These are phyloP conservation scores for Anoplopoma fimbria DNA, from an alignment of 2,113 vertebrate species.

Conservation along the genomic window DNA sequence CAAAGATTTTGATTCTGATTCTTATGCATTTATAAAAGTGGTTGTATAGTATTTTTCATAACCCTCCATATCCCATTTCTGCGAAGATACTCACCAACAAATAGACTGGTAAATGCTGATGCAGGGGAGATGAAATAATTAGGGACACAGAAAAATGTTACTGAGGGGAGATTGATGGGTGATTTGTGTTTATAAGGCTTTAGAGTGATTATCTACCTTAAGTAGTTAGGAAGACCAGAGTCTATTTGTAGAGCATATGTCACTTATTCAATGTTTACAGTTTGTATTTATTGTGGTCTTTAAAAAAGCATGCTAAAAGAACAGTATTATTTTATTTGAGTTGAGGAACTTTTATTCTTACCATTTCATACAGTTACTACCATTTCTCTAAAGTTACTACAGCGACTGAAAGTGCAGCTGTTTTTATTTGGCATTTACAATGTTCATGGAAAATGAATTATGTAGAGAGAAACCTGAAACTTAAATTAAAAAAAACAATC, in stretches of 20 bases:
- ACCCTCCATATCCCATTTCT: background rate
- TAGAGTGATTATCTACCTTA: background rate
- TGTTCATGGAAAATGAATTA: background rate
- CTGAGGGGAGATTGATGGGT: background rate
- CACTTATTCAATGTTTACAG: background rate
- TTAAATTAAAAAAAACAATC: background rate
- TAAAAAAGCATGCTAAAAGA: background rate
- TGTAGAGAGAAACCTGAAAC: background rate
- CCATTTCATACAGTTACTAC: background rate
- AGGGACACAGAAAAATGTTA: background rate
- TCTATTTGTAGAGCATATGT: background rate
- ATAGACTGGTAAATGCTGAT: background rate
- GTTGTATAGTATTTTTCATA: background rate
- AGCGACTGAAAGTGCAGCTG: background rate
- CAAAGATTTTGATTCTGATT: background rate
- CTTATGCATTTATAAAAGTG: background rate
- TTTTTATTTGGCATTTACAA: background rate
- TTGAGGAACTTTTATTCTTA: background rate
- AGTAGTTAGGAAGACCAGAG: slow-evolving; percentile 14
- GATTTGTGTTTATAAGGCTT: background rate
- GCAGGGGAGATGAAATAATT: slow-evolving; percentile 9
- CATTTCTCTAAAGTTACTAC: too few species aligned
- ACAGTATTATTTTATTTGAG: background rate
- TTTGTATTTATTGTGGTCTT: background rate
- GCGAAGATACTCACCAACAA: background rate